phyloP scores from a whole-genome alignment of 2,888 invertebrate species.

The Heliconius ethilla region DNA sequence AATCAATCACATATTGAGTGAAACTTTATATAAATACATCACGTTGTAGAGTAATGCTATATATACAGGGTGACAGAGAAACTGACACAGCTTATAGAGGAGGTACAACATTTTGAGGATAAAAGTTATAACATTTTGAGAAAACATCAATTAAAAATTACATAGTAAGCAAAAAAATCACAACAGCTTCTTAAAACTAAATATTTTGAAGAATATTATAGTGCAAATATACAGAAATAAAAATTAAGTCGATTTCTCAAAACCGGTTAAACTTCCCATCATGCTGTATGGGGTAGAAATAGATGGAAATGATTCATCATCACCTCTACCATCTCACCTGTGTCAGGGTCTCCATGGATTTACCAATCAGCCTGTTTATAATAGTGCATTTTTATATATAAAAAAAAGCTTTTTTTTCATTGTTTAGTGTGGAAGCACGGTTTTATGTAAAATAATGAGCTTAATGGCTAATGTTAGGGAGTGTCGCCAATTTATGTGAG shows the following conservation, averaged over 20 bases:
- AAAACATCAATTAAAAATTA: too few species aligned
- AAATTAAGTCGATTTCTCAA: too few species aligned
- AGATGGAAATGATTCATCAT: too few species aligned
- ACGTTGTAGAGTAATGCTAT: slow-evolving; percentile 8
- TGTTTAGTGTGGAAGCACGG: slow-evolving; percentile 37
- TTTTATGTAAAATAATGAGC: slow-evolving; percentile 46
- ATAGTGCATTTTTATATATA: not conserved
- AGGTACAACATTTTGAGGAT: too few species aligned
- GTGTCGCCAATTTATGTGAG: slow-evolving; percentile 44
- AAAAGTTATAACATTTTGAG: too few species aligned
- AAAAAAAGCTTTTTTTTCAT: slow-evolving; percentile 36
- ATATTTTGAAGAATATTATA: too few species aligned
- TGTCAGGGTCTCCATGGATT: not conserved
- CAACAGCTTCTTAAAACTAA: too few species aligned
- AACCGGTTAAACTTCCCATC: too few species aligned
- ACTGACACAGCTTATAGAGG: not conserved
- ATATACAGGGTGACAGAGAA: not conserved
- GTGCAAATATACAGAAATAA: too few species aligned
- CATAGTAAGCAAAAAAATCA: too few species aligned
- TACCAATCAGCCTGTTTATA: not conserved
- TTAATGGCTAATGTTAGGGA: slow-evolving; percentile 48
- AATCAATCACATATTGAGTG: not conserved
- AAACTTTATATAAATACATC: not conserved
- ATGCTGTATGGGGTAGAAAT: too few species aligned
- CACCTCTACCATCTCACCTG: too few species aligned